These are phyloP conservation scores for Sitobion miscanthi DNA, from an alignment of 1,140 invertebrate genomes.

Conservation along the genomic window DNA sequence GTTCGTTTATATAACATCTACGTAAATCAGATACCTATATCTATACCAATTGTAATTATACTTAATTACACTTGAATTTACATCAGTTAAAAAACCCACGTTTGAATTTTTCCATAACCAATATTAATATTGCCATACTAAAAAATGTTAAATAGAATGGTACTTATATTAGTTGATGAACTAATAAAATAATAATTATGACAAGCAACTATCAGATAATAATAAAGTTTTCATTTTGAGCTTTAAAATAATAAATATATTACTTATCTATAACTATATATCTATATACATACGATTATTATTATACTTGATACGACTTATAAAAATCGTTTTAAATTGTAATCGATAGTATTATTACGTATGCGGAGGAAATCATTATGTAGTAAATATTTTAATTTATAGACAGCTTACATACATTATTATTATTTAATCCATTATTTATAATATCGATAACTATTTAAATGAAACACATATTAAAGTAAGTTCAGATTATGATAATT, in stretches of 20 bases:
- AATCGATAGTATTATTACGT: not conserved
- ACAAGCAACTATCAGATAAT: too few relatives aligned
- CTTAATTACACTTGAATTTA: not conserved
- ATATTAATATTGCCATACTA: too few relatives aligned
- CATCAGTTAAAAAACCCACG: not conserved
- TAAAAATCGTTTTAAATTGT: not conserved
- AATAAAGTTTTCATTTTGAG: not conserved
- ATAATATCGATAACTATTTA: not conserved
- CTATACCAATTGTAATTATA: not conserved
- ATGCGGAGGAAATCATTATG: not conserved
- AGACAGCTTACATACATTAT: not conserved
- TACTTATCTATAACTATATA: not conserved
- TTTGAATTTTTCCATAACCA: not conserved
- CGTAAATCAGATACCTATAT: too few relatives aligned
- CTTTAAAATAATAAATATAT: not conserved
- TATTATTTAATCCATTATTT: not conserved
- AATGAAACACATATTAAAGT: not conserved
- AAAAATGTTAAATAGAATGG: too few relatives aligned
- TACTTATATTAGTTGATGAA: too few relatives aligned
- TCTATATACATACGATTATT: not conserved
- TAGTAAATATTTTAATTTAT: not conserved
- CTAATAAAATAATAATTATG: too few relatives aligned
- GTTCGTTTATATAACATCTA: not conserved
- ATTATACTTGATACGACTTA: not conserved
- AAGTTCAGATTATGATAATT: not conserved